Evolutionary conservation across 1,140 invertebrate genomes (phyloP), one percentile per base, ranked within the genome.

Genomic region (Tyrophagus putrescentiae): DNA sequence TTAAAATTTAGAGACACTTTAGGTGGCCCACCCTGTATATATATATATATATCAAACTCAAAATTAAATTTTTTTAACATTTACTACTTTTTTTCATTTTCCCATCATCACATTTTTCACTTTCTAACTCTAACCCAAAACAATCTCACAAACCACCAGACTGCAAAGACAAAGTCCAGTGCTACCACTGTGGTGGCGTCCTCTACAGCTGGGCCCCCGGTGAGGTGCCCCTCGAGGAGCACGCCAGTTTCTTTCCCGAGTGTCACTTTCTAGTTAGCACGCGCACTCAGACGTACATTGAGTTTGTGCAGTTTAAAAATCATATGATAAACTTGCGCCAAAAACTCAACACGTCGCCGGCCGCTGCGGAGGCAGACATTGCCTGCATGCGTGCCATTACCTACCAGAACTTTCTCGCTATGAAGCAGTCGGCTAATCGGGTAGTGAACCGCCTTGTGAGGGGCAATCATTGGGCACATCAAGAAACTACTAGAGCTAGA

Each of bases 221-320:
- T 53, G 87, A 92, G 72, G 79, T 85, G 63, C 86, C 87, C 1
- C 89, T 86, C 86, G 80, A 82, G 60, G 84, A 92, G 69, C 89
- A 93, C 69, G 86, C 86, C 0, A 76, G 80, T 29, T 90, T 86
- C 85, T 87, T 87, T 65, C 77, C 79, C 1, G 78, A 83, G 50
- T 92, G 88, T 68, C 76, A 77, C 11, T 89, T 81, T 72, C 70
- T 92, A 7, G n/a, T 16, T 5, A 9, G n/a, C 31, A 57, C n/a
- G 3, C 13, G 4, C 9, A 23, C 34, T 54, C 16, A 56, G 1
- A 27, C 16, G 9, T 54, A 31, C 27, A 9, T 54, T 27, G 52
- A 54, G 39, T 54, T 54, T 32, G 52, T 54, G 3, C 13, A 54
- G 27, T 54, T 54, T 34, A 54, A 54, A 33, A 31, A 29, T 34